Evolutionary conservation across 2,888 invertebrate species (phyloP), one percentile per base, ranked within the genome.

Genomic region (Anthophora plumipes): DNA sequence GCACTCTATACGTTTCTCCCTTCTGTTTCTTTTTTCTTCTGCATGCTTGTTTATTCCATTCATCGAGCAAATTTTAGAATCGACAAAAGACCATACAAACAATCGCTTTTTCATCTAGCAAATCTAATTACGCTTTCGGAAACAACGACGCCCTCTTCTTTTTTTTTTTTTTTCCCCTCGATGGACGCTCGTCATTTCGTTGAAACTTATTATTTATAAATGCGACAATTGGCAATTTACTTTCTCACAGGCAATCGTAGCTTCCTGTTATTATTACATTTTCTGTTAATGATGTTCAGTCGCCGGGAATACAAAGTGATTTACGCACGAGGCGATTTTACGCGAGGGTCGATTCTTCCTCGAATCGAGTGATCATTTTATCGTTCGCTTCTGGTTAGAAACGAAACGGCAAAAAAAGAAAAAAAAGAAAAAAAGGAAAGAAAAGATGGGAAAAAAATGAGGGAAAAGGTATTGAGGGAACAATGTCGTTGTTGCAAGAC

Each of bases 401-500:
- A n/a, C n/a, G 52, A 22, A 22, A 41, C 31, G 31, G 31, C 2
- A 22, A n/a, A 17, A 14, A 31, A 11, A n/a, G 9, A 4, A 17
- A 5, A n/a, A 46, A 22, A 17, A 46, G 20, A 31, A 12, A 20
- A 41, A 41, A 14, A 0, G 4, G n/a, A 25, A 22, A 17, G 9
- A 43, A 25, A 14, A 9, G 12, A n/a, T 6, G 7, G 8, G 9
- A 5, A 8, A 37, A 3, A 41, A 17, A 25, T 5, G 41, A 8
- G 20, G 14, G 17, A 50, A 4, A n/a, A 11, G n/a, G 17, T 6
- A 48, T n/a, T n/a, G 39, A 37, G 20, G 12, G 57, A 57, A 61
- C 67, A 66, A 67, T 67, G 64, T 46, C 71, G 70, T 80, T 77
- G 67, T 67, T 66, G 43, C 60, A 61, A 67, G 66, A 55, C 78